Conservation (phyloP, 2,888 invertebrate species). For the Gymnocheta viridis region DNA sequence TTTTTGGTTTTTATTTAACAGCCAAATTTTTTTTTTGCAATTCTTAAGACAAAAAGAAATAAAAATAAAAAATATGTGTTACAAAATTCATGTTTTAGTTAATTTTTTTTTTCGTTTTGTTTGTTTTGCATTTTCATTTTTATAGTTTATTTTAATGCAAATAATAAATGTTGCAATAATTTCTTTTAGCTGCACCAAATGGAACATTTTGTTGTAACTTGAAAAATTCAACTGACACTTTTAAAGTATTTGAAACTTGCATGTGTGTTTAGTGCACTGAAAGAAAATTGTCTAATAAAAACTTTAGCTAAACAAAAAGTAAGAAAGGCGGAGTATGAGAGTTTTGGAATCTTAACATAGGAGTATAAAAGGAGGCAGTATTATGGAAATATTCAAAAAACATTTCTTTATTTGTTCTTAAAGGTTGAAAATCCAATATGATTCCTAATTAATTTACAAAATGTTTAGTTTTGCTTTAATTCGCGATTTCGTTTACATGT, state of each 20-base stretch:
- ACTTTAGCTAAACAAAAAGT: neutral
- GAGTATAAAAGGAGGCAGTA: too few relatives aligned
- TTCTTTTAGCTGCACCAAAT: constrained; percentile 64
- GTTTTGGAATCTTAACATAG: too few relatives aligned
- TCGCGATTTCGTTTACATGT: too few relatives aligned
- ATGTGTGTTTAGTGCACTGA: neutral
- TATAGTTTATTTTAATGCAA: constrained; percentile 62
- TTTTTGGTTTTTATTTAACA: neutral
- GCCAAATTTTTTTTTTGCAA: constrained; percentile 23
- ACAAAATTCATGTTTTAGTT: constrained; percentile 64
- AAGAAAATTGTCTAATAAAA: neutral
- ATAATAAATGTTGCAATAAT: constrained; percentile 66
- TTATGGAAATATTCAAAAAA: too few relatives aligned
- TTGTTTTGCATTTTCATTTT: constrained; percentile 45
- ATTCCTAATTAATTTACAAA: too few relatives aligned
- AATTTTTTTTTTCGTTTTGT: constrained; percentile 30
- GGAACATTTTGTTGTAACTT: constrained; percentile 53
- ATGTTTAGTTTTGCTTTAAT: too few relatives aligned
- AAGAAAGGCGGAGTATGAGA: too few relatives aligned
- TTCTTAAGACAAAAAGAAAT: constrained; percentile 33
- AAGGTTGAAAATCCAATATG: too few relatives aligned
- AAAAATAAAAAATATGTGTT: constrained; percentile 57
- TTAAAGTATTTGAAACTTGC: neutral
- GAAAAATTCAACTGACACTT: constrained; percentile 2
- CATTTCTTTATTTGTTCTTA: too few relatives aligned